Conservation (phyloP, 2,797 vertebrate genomes). For the Acipenser transmontanus region DNA sequence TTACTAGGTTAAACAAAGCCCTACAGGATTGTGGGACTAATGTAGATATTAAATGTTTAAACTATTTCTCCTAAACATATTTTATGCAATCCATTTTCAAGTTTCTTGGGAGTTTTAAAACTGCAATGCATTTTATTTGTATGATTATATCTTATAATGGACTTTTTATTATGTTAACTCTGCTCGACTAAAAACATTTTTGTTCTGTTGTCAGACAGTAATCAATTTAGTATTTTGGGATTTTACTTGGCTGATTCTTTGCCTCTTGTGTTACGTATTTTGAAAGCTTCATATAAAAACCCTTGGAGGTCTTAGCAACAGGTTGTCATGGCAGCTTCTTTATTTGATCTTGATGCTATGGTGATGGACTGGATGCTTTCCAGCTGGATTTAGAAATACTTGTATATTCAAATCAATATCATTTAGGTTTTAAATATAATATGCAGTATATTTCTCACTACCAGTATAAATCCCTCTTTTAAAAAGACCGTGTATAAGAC, state of each 20-base stretch:
- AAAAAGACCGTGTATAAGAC: not conserved
- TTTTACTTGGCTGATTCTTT: not conserved
- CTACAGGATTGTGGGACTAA: too few species aligned
- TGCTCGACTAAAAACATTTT: too few species aligned
- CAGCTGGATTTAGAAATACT: not conserved
- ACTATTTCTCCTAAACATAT: too few species aligned
- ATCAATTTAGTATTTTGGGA: not conserved
- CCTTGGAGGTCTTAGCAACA: not conserved
- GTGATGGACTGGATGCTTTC: not conserved
- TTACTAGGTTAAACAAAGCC: too few species aligned
- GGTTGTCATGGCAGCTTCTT: constrained; percentile 7
- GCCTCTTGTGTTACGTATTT: not conserved
- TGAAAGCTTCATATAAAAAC: not conserved
- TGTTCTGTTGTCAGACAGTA: not conserved
- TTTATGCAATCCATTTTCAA: too few species aligned
- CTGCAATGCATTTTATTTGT: too few species aligned
- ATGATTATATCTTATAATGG: too few species aligned
- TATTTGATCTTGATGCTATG: not conserved
- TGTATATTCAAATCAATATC: not conserved
- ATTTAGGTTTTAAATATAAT: not conserved
- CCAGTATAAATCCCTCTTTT: not conserved
- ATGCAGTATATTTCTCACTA: not conserved
- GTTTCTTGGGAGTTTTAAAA: too few species aligned
- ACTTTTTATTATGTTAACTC: not conserved
- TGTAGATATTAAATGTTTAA: too few species aligned